Base-by-base conservation (phyloP, 2,113 vertebrate genomes). In the Apistogramma diplotaenia region DNA sequence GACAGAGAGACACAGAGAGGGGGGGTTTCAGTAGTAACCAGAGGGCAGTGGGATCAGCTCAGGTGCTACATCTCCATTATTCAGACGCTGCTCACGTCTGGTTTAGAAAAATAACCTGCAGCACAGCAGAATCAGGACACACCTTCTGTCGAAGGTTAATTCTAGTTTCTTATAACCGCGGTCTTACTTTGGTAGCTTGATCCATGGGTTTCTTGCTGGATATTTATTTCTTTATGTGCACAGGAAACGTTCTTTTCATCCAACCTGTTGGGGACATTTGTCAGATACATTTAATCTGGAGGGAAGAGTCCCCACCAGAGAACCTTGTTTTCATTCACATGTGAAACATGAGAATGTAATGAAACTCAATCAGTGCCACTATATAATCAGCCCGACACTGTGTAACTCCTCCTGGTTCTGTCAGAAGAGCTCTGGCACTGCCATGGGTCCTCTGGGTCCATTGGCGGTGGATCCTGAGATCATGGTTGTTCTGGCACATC, bases 1-100 rank as follows among this genome's bases (percentile, higher is more conserved):
- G 25, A 67, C 8, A 40, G 16, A 8, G 58, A 15, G 4, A 5
- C 11, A 9, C 27, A n/a, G 13, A 19, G 15, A 53, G 1, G 23
- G 18, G 12, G 54, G 60, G 25, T 43, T 23, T 43, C 19, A 1
- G 21, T 1, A 13, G 76, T 57, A 57, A 43, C 72, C 81, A 40
- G 49, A 43, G 76, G 84, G 81, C 72, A 76, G 85, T 57, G 40
- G 58, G 76, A 62, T 74, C 72, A 54, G 77, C 31, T 74, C 75
- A 83, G 81, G 72, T 83, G 85, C 72, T 76, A 53, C 79, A 67
- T 40, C 78, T 76, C 72, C 55, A 23, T 82, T 71, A 74, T 75
- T 83, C 60, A 71, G 53, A 75, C 70, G 43, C 13, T 10, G 61
- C 43, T 65, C 35, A 43, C 21, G 60, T 65, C 60, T 65, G 60